These are phyloP conservation scores for Ciconia stormi DNA, from an alignment of 2,113 vertebrate genomes.

Conservation along the genomic window DNA sequence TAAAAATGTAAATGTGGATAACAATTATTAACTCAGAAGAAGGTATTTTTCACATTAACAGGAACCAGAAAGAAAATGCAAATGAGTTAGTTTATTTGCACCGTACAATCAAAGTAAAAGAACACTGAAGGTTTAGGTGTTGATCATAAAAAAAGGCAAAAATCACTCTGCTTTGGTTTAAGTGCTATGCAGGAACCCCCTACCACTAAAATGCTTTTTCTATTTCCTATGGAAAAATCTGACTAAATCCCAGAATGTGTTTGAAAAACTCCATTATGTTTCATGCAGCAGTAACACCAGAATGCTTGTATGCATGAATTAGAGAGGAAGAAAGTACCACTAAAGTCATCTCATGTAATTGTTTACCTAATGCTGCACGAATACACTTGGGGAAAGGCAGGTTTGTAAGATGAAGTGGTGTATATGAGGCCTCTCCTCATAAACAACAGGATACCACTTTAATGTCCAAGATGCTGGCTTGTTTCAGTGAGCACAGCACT, in stretches of 20 bases:
- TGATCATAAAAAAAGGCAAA: conserved; percentile 28
- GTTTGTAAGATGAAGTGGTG: conserved; percentile 85
- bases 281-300: conserved; percentile 71
- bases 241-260: conserved; percentile 65
- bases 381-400: conserved; percentile 81
- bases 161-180: conserved; percentile 5
- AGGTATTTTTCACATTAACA: conserved; percentile 30
- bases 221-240: conserved; percentile 65
- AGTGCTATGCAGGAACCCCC: conserved; percentile 39
- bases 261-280: conserved; percentile 74
- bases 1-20: conserved; percentile 69
- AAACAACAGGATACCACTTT: conserved; percentile 88
- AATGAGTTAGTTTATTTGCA: conserved; percentile 35
- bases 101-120: background rate
- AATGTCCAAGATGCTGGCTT: conserved; percentile 88
- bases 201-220: conserved; percentile 51
- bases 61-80: conserved; percentile 34
- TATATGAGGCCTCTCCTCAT: conserved; percentile 83
- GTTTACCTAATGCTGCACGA: conserved; percentile 84
- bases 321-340: conserved; percentile 74
- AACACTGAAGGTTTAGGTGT: conserved; percentile 9
- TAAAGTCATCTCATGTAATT: conserved; percentile 82
- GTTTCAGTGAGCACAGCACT: conserved; percentile 90
- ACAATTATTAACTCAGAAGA: conserved; percentile 57
- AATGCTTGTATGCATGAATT: conserved; percentile 73